Percentiles rank a stretch among this genome's conserved stretches.
Conservation (phyloP, 2,113 vertebrate genomes). For the Cinclus cinclus region DNA sequence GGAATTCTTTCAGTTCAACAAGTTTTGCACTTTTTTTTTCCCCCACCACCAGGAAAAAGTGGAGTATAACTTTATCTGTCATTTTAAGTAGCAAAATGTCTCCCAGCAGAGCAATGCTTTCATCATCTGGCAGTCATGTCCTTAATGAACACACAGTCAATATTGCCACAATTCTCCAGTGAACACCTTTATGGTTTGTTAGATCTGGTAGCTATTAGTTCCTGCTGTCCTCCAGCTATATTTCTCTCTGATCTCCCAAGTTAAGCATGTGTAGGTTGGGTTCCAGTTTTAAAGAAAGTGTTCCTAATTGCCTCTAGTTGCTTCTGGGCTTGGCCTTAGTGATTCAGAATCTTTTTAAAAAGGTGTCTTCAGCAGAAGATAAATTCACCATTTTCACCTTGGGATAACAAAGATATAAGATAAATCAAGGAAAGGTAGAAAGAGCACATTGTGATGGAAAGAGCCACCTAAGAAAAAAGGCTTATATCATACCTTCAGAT, state of each 20-base stretch:
- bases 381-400: conserved; percentile 16
- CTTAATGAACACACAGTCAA: conserved; percentile 64
- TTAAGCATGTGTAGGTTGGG: conserved; percentile 40
- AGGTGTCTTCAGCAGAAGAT: conserved; percentile 41
- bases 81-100: conserved; percentile 36
- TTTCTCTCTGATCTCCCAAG: conserved; percentile 56
- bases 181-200: conserved; percentile 60
- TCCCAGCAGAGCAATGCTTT: conserved; percentile 30
- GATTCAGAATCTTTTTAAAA: conserved; percentile 48
- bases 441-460: conserved; percentile 12
- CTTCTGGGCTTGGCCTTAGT: conserved; percentile 61
- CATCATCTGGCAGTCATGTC: conserved; percentile 37
- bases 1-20: neutral
- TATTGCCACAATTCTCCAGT: conserved; percentile 49
- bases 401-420: conserved; percentile 40
- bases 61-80: conserved; percentile 8
- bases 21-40: neutral
- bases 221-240: conserved; percentile 39
- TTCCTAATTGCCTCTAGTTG: conserved; percentile 64
- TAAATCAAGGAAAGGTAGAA: conserved; percentile 55
- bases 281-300: conserved; percentile 43
- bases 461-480: conserved; percentile 11
- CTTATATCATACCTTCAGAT: conserved; percentile 29
- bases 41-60: neutral
- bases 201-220: conserved; percentile 56